Evolutionary conservation across 2,888 invertebrate genomes (phyloP).

Genomic region (Lepetodrilus schrolli): DNA sequence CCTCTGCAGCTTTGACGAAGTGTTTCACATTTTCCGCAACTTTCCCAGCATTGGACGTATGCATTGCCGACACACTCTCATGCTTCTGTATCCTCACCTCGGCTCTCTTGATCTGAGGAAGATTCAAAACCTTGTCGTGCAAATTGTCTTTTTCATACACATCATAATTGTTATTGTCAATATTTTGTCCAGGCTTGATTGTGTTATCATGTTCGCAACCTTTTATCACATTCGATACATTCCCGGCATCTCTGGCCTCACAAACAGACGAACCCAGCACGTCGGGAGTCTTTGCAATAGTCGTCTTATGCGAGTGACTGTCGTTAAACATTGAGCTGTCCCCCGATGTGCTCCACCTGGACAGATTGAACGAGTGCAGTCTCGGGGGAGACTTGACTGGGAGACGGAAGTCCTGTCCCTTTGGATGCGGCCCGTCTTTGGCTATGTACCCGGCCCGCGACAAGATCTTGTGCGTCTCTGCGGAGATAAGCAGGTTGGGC

Average conservation of each 20-base stretch:
- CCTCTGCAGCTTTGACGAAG: conserved; percentile 49
- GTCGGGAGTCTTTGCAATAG: neutral
- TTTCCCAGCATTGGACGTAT: conserved; percentile 56
- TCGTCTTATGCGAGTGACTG: neutral
- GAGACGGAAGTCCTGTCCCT: conserved; percentile 36
- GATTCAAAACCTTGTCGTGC: neutral
- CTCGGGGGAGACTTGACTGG: conserved; percentile 44
- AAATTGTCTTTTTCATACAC: neutral
- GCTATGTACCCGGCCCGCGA: conserved; percentile 65
- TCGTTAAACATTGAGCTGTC: neutral
- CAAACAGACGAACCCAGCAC: neutral
- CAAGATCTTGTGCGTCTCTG: conserved; percentile 65
- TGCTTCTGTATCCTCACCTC: conserved; percentile 53
- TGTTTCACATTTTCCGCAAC: conserved; percentile 60
- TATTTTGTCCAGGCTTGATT: neutral
- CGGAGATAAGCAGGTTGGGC: conserved; percentile 64
- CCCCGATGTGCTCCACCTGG: neutral
- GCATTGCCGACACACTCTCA: conserved; percentile 63
- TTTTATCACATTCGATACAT: neutral
- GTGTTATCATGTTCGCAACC: too few species aligned
- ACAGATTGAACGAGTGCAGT: neutral
- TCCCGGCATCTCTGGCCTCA: neutral
- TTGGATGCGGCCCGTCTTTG: conserved; percentile 30
- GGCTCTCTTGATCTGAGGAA: conserved; percentile 52
- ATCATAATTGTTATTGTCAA: neutral